Conservation (phyloP, 2,888 invertebrate species). For the Hypomecis punctinalis region DNA sequence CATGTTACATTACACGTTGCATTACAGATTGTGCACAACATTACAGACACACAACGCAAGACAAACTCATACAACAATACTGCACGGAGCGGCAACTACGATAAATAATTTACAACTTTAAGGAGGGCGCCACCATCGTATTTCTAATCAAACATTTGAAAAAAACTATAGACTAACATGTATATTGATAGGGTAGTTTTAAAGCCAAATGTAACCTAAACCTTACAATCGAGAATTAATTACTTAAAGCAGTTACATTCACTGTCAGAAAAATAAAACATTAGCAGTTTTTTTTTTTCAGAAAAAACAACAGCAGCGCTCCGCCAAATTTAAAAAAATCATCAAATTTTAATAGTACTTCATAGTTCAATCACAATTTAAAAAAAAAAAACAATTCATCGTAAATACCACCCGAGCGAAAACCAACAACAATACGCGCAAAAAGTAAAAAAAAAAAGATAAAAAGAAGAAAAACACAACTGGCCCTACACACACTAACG, state of each 20-base stretch:
- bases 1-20: constrained; percentile 6
- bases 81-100: background rate
- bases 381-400: background rate
- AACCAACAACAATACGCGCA: background rate
- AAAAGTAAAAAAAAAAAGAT: background rate
- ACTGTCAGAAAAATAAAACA: too few relatives aligned
- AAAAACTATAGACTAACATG: too few relatives aligned
- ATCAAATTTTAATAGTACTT: background rate
- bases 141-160: background rate
- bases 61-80: constrained; percentile 26
- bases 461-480: background rate
- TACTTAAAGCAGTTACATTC: too few relatives aligned
- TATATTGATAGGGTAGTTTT: too few relatives aligned
- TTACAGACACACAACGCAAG: background rate
- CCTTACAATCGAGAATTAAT: too few relatives aligned
- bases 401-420: background rate
- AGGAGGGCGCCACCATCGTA: background rate
- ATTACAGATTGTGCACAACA: background rate
- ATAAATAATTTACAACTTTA: background rate
- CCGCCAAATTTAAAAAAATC: background rate
- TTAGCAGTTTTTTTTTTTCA: too few relatives aligned
- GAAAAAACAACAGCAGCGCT: too few relatives aligned
- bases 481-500: constrained; percentile 12
- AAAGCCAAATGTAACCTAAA: too few relatives aligned
- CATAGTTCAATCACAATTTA: background rate